Percentiles rank a stretch among this genome's conserved stretches.
phyloP scores from a whole-genome alignment of 2,113 vertebrate genomes.

The Anguilla rostrata region DNA sequence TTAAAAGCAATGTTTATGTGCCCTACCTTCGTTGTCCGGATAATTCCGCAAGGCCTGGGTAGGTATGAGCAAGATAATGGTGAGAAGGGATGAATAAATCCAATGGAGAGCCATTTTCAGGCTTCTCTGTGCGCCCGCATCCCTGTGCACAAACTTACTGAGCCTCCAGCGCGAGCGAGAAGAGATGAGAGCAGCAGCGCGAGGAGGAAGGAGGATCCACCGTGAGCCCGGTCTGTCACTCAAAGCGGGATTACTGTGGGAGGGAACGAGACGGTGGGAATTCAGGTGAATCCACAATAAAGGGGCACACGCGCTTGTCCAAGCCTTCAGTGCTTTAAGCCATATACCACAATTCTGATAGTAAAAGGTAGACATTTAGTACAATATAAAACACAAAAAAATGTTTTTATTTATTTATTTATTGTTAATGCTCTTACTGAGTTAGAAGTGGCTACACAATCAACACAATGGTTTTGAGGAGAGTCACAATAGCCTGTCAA shows the following conservation, averaged over 20 bases:
- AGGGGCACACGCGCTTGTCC: background rate
- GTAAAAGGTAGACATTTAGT: too few species aligned
- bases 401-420: background rate
- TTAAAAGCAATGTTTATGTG: slow-evolving; percentile 4
- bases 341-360: background rate
- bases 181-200: slow-evolving; percentile 25
- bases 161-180: slow-evolving; percentile 30
- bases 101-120: slow-evolving; percentile 50
- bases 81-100: slow-evolving; percentile 47
- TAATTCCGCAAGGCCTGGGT: slow-evolving; percentile 47
- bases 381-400: too few species aligned
- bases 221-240: slow-evolving; percentile 31
- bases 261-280: slow-evolving; percentile 25
- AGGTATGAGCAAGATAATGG: slow-evolving; percentile 29
- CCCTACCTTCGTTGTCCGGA: slow-evolving; percentile 54
- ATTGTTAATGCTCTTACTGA: background rate
- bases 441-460: background rate
- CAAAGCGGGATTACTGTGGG: slow-evolving; percentile 19
- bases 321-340: background rate
- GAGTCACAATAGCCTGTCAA: background rate
- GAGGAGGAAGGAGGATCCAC: slow-evolving; percentile 37
- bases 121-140: slow-evolving; percentile 48
- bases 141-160: slow-evolving; percentile 54
- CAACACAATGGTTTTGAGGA: background rate
- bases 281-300: background rate